Base-by-base conservation (phyloP, 2,888 invertebrate species). In the Drosophila recens region DNA sequence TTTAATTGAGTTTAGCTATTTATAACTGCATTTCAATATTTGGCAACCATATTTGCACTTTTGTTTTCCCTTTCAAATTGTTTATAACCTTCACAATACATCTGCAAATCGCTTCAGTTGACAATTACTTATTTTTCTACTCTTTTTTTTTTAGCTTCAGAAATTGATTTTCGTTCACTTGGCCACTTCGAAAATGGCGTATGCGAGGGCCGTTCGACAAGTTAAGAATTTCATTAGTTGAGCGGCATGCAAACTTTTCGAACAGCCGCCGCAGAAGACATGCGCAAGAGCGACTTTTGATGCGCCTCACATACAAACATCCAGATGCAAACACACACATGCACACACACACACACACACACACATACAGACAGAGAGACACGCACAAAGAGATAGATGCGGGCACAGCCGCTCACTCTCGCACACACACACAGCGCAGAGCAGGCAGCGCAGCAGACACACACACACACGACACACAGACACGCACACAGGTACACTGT, bases 241-340 rank as follows among this genome's bases (percentile, higher is more conserved):
- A 6, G 9, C 4, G 30, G 5, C 11, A 5, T 0, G 46, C 36
- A 43, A 79, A 87, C 64, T 72, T n/a, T 61, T 71, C 51, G 56
- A 66, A 23, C 80, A 68, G 61, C 82, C 89, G 33, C 64, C 82
- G 87, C 65, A 69, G 43, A 87, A 89, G 86, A 79, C 89, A 87
- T 87, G 86, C 86, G 89, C 89, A 87, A 87, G 86, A 86, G 86
- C 80, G 85, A 83, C 83, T 75, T 74, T 62, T 51, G 74, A 72
- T 74, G 75, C 80, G 70, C 64, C 76, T 73, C 71, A 72, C 69
- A 77, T 79, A 75, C 68, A 87, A 58, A 76, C 69, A 73, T 40
- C 67, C 63, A 56, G 43, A 70, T 45, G 48, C 75, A 66, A 40
- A 58, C 61, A 72, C 56, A 74, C 67, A 66, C 53, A 79, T 59